Evolutionary conservation across 1,140 invertebrate genomes (phyloP), one percentile per base, ranked within the genome.

Genomic region (Elysia chlorotica): DNA sequence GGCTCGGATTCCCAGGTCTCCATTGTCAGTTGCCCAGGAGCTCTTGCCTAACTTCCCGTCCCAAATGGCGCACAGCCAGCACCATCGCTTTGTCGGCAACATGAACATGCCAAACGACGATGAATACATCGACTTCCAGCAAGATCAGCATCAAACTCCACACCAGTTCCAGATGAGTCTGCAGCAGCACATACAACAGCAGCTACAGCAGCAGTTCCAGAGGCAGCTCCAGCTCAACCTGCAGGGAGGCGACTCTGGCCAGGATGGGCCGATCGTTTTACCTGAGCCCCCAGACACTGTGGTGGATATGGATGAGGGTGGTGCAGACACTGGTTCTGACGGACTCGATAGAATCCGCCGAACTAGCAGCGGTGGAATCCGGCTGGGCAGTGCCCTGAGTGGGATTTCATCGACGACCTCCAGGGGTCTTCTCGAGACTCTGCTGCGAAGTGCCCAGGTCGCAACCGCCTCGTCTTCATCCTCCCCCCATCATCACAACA

Each of bases 31-130:
- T n/a, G 74, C 74, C 6, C 74, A 73, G 33, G 74, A 76, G 48
- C 41, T 77, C 36, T 37, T 77, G 36, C 76, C 76, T 23, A 74
- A 75, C 48, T 65, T 77, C n/a, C 76, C 73, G 31, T 57, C 57
- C 30, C 54, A 57, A 10, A 56, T 71, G 1, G 53, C 25, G 21
- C 35, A 41, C 4, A 35, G 35, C 21, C 30, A 36, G 21, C n/a
- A n/a, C n/a, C n/a, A n/a, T n/a, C n/a, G n/a, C n/a, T n/a, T n/a
- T n/a, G n/a, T n/a, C n/a, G n/a, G n/a, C n/a, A n/a, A n/a, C n/a
- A n/a, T n/a, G n/a, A n/a, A n/a, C n/a, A n/a, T n/a, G n/a, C n/a
- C n/a, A n/a, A n/a, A n/a, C n/a, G n/a, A n/a, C n/a, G n/a, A n/a
- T n/a, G 54, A 19, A 23, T 28, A 48, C 33, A 38, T 37, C 5